phyloP scores from a whole-genome alignment of 2,888 invertebrate species.

The Megalurothrips usitatus region DNA sequence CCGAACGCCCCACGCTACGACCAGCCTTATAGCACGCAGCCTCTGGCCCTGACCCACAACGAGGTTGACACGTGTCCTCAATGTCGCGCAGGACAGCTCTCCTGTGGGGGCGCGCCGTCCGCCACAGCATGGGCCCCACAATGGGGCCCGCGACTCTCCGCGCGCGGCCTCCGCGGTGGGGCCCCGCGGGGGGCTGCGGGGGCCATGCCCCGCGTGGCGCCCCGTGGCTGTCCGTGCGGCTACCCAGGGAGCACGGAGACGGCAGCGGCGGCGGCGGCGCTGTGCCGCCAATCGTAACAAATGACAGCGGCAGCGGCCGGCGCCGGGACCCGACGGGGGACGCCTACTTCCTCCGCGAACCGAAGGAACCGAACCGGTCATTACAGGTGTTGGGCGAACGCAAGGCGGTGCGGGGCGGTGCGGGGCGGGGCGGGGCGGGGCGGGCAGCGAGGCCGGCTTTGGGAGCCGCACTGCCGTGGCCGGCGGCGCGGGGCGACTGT shows the following conservation, averaged over 20 bases:
- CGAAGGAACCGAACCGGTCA: conserved; percentile 6
- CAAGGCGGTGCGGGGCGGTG: background rate
- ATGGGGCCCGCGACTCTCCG: too few relatives aligned
- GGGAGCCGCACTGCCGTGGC: background rate
- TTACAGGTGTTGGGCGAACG: background rate
- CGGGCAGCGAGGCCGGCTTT: background rate
- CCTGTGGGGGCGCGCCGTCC: too few relatives aligned
- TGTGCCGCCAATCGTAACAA: conserved; percentile 20
- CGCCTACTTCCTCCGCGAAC: conserved; percentile 19
- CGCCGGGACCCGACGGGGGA: background rate
- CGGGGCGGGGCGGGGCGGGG: too few relatives aligned
- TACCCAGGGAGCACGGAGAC: background rate
- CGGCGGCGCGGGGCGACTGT: background rate
- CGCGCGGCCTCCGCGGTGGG: too few relatives aligned
- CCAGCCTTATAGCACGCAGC: too few relatives aligned
- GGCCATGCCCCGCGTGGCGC: background rate
- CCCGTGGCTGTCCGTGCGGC: background rate
- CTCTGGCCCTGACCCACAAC: too few relatives aligned
- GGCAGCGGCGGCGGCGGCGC: too few relatives aligned
- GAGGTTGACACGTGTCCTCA: too few relatives aligned
- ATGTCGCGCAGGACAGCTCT: too few relatives aligned
- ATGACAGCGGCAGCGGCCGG: background rate
- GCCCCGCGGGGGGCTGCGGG: too few relatives aligned
- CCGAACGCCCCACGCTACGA: too few relatives aligned
- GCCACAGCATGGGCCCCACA: too few relatives aligned